Evolutionary conservation across 2,797 vertebrate genomes (phyloP).

Genomic region (Picus viridis): DNA sequence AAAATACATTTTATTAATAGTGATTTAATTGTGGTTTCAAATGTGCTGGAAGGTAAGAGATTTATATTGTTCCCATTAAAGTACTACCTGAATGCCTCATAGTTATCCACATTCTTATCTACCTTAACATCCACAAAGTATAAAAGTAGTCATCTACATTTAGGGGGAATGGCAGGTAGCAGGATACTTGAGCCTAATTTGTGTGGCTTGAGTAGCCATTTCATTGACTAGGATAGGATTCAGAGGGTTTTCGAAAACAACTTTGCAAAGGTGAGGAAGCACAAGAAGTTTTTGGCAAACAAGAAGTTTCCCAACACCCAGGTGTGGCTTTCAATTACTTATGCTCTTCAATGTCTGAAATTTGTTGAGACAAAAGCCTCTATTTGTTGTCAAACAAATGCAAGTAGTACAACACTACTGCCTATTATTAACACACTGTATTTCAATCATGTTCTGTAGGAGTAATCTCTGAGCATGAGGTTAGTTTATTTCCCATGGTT

Average conservation of each 20-base stretch:
- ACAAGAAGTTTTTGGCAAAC: not conserved
- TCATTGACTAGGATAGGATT: not conserved
- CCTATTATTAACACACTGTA: not conserved
- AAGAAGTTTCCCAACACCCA: not conserved
- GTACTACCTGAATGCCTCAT: not conserved
- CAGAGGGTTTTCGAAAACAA: not conserved
- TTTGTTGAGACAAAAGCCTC: not conserved
- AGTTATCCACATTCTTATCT: not conserved
- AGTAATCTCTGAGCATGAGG: constrained; percentile 5
- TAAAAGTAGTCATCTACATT: not conserved
- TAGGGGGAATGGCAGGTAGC: not conserved
- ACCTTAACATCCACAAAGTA: not conserved
- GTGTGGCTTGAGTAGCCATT: not conserved
- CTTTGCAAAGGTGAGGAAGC: not conserved
- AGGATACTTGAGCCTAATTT: not conserved
- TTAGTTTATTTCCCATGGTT: constrained; percentile 54
- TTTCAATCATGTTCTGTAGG: not conserved
- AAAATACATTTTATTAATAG: not conserved
- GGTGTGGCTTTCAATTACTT: not conserved
- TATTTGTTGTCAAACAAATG: not conserved
- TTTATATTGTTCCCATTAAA: not conserved
- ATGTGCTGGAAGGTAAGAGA: not conserved
- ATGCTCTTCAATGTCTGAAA: not conserved
- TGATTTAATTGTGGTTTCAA: not conserved
- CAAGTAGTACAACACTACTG: not conserved